Base-by-base conservation (phyloP, 2,888 invertebrate species). In the Polia nebulosa region DNA sequence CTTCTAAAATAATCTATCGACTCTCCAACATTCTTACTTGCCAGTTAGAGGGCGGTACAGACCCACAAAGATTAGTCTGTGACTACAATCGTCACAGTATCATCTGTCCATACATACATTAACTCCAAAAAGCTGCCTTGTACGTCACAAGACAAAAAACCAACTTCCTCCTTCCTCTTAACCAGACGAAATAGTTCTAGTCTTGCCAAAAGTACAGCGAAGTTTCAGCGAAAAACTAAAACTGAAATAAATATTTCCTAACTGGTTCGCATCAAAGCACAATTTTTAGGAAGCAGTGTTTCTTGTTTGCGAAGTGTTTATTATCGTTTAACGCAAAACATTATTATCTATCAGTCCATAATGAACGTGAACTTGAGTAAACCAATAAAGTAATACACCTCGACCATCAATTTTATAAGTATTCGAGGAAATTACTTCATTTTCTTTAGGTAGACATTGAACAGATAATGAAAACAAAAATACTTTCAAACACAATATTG, bases 391-490 rank as follows among this genome's bases (percentile, higher is more conserved):
- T 29, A 61, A 72, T 47, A 6, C 17, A 32, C 29, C 29, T 36
- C 72, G 15, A 41, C 9, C n/a, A 41, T 29, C 6, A n/a, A 27
- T 47, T n/a, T n/a, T 27, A 29, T 7, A 36, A 45, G 20, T 59
- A 41, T 76, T 20, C 36, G 29, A 49, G 39, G 39, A 52, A 76
- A 47, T 47, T n/a, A 20, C 41, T 13, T 34, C 7, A 39, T 53
- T 25, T 34, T 51, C 27, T 55, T 55, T 29, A 32, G 20, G 20
- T n/a, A 78, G 58, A 74, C 55, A 41, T 47, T 51, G 9, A 75
- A 64, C 64, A 64, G 79, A 56, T 17, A 45, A 39, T 25, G 27
- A 39, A 73, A 74, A 64, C 25, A 75, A 52, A 79, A 78, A 49
- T 53, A 41, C 41, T 58, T 62, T 20, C 29, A 63, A 47, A 47